These are phyloP conservation scores for Helicolenus hilgendorfi DNA, from an alignment of 2,797 vertebrate genomes.

Conservation along the genomic window DNA sequence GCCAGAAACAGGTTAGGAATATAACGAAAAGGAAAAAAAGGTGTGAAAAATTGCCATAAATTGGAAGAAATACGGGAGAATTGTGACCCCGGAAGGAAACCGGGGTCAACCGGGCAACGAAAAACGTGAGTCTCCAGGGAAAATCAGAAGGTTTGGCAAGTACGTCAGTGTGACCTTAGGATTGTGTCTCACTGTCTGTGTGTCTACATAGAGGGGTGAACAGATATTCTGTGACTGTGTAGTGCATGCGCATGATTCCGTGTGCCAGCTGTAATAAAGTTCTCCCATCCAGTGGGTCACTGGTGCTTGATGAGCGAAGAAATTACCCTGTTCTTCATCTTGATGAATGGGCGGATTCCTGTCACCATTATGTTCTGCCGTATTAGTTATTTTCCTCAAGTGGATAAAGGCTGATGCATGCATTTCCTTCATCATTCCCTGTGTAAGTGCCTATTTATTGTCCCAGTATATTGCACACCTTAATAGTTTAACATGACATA, in stretches of 20 bases:
- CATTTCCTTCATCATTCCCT: conserved; percentile 25
- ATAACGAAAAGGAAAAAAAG: too few species aligned
- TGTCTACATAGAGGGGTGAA: background rate
- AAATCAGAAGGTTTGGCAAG: too few species aligned
- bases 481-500: background rate
- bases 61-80: too few species aligned
- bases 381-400: conserved; percentile 63
- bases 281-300: conserved; percentile 61
- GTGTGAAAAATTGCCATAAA: too few species aligned
- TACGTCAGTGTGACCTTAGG: background rate
- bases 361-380: conserved; percentile 64
- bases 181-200: background rate
- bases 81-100: too few species aligned
- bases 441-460: conserved; percentile 24
- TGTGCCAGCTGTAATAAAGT: conserved; percentile 62
- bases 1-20: too few species aligned
- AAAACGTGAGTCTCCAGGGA: too few species aligned
- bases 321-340: conserved; percentile 61
- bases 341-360: conserved; percentile 70
- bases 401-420: conserved; percentile 64
- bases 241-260: conserved; percentile 29
- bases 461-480: conserved; percentile 7
- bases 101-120: too few species aligned
- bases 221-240: background rate
- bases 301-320: conserved; percentile 69